A percentile compares a stretch with the other conserved stretches of the same genome.
These are phyloP conservation scores for Xenentodon cancila DNA, from an alignment of 2,797 vertebrate genomes.

Conservation along the genomic window DNA sequence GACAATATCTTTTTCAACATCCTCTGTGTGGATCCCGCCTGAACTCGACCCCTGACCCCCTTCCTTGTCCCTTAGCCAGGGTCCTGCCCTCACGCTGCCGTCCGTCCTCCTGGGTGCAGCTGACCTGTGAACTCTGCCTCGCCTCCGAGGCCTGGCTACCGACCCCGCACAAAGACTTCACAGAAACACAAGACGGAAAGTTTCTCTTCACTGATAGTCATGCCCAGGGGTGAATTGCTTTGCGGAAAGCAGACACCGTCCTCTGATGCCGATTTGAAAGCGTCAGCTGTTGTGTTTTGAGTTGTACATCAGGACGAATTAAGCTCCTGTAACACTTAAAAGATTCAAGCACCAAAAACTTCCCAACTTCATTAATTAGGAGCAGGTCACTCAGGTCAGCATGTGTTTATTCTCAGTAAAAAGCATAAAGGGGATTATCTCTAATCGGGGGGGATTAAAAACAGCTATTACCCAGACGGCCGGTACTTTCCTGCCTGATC, in stretches of 20 bases:
- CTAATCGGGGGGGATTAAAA: slow-evolving; percentile 78
- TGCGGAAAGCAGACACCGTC: slow-evolving; percentile 32
- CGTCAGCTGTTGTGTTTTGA: slow-evolving; percentile 35
- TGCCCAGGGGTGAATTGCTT: slow-evolving; percentile 37
- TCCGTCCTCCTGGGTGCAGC: slow-evolving; percentile 69
- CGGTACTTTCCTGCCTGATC: slow-evolving; percentile 57
- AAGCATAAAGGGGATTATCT: slow-evolving; percentile 71
- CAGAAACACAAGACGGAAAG: slow-evolving; percentile 65
- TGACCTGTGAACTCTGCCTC: slow-evolving; percentile 76
- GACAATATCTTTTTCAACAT: slow-evolving; percentile 70
- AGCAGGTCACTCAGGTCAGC: slow-evolving; percentile 70
- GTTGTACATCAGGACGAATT: slow-evolving; percentile 11
- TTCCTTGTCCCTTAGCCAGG: slow-evolving; percentile 67
- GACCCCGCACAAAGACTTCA: slow-evolving; percentile 68
- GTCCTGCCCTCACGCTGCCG: slow-evolving; percentile 59
- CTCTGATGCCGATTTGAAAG: slow-evolving; percentile 21
- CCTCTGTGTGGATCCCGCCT: slow-evolving; percentile 71
- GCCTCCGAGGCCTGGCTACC: slow-evolving; percentile 63
- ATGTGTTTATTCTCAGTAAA: slow-evolving; percentile 74
- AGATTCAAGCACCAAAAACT: slow-evolving; percentile 37
- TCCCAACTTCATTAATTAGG: slow-evolving; percentile 71
- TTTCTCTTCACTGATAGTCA: slow-evolving; percentile 56
- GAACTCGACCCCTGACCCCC: slow-evolving; percentile 76
- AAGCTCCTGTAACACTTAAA: background rate
- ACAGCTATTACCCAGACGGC: slow-evolving; percentile 62